Evolutionary conservation across 2,797 vertebrate genomes (phyloP), one percentile per base, ranked within the genome.

Genomic region (Enteromius paludinosus): DNA sequence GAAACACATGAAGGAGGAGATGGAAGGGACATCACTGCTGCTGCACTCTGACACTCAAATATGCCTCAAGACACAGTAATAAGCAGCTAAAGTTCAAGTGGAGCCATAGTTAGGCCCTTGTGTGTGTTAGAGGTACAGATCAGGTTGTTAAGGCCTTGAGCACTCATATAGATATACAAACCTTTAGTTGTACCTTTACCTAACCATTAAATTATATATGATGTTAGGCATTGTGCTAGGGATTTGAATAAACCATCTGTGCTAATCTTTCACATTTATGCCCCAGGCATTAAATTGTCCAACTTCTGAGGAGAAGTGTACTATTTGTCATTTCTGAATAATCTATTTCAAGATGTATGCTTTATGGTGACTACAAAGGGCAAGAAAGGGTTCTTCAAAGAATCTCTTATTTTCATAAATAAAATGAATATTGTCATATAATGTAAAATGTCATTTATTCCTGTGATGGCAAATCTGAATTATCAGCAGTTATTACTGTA

Each of bases 1-100:
- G 43, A 61, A 43, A 73, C 28, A 74, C 70, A 73, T 73, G 56
- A 77, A 75, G 47, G 62, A 70, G 75, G 17, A 76, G 33, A 70
- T 45, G 56, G 43, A 9, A 73, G 3, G 15, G 69, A 64, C 43
- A 15, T 47, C 65, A 80, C 25, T 5, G 15, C 72, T 70, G 30
- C 68, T 47, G 28, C 64, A 62, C 9, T 75, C 47, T 79, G 47
- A 84, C 77, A 54, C 61, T 84, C 8, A 66, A 69, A 84, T 69
- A 33, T 77, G 41, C 47, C 12, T 61, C 35, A 61, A 54, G 25
- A 69, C 64, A 79, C 47, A 66, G 3, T 73, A 73, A 45, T 56
- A 74, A 28, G n/a, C 47, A 25, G 18, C 77, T 68, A 25, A 49
- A 56, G 77, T 56, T 68, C 30, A 79, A 70, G 52, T 56, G 38